These are phyloP conservation scores for Drosophila grimshawi DNA, from an alignment of 1,140 invertebrate species.

Conservation along the genomic window DNA sequence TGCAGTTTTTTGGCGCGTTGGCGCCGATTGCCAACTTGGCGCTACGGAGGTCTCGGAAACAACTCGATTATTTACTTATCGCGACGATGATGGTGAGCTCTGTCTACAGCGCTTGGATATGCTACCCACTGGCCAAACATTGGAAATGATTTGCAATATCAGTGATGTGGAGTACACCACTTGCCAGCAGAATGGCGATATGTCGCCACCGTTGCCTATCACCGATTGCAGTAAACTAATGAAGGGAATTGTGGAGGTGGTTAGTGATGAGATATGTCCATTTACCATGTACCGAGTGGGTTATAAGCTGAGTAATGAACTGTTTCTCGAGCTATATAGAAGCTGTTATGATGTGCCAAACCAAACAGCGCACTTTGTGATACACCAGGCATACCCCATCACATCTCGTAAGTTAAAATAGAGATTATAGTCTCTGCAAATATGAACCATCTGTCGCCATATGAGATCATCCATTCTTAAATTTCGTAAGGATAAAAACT, in stretches of 20 bases:
- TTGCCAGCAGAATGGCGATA: constrained; percentile 15
- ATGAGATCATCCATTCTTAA: too few relatives aligned
- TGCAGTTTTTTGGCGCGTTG: constrained; percentile 8
- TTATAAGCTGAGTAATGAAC: constrained; percentile 1
- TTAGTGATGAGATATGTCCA: constrained; percentile 8
- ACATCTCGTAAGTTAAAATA: constrained; percentile 18
- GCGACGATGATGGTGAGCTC: background rate
- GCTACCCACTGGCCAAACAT: background rate
- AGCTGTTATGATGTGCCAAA: constrained; percentile 26
- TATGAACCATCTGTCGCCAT: too few relatives aligned
- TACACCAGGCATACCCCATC: constrained; percentile 29
- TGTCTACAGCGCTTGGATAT: constrained; percentile 14
- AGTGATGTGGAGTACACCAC: constrained; percentile 14
- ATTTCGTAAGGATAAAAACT: too few relatives aligned
- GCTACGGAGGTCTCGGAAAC: constrained; percentile 1
- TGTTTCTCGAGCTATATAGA: constrained; percentile 49
- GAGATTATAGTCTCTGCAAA: too few relatives aligned
- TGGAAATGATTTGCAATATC: constrained; percentile 23
- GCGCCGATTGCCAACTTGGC: constrained; percentile 29
- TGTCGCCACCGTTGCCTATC: constrained; percentile 1
- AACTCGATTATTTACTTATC: constrained; percentile 35
- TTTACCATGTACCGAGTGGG: constrained; percentile 33
- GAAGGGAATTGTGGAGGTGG: background rate
- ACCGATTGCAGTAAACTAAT: background rate
- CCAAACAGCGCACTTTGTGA: constrained; percentile 27